Evolutionary conservation across 2,888 invertebrate genomes (phyloP), one percentile per base, ranked within the genome.

Genomic region (Polia nebulosa): DNA sequence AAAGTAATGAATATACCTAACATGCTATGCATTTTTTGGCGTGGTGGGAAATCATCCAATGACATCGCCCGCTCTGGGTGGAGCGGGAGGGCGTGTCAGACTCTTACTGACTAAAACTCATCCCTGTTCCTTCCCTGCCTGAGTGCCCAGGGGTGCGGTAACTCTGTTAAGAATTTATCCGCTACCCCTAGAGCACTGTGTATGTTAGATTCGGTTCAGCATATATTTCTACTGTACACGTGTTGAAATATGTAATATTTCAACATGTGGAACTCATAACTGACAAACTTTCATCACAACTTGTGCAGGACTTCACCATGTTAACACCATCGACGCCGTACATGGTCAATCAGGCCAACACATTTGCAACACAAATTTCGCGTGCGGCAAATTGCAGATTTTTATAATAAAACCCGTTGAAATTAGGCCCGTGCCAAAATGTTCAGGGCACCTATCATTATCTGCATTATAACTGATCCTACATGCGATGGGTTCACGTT

Each of bases 351-450:
- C 49, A 80, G 83, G 84, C 63, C 83, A 74, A 47, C 62, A 71
- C 59, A 72, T 77, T 74, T 65, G 72, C 70, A 81, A 79, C 73
- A 72, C 70, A 75, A 74, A 72, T 69, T 77, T 90, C 69, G 90
- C 92, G 91, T 92, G 92, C 81, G 70, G 72, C 55, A 88, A 89
- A 90, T 90, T 83, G 80, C 78, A 68, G 73, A 78, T 85, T 87
- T 83, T 78, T 79, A 76, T 70, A 78, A 75, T 81, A 83, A 77
- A 75, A 66, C 68, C 47, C 57, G 65, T 63, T 74, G 57, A 58
- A 81, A 85, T 86, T 82, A 81, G 85, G 76, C 87, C 82, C 89
- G 88, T 89, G 89, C 86, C 84, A 79, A 84, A 84, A 78, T 73
- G 85, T 85, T 81, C 60, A 59, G 64, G 86, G 86, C 79, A 67